Evolutionary conservation across 2,797 vertebrate species (phyloP).

Genomic region (Carduelis carduelis): DNA sequence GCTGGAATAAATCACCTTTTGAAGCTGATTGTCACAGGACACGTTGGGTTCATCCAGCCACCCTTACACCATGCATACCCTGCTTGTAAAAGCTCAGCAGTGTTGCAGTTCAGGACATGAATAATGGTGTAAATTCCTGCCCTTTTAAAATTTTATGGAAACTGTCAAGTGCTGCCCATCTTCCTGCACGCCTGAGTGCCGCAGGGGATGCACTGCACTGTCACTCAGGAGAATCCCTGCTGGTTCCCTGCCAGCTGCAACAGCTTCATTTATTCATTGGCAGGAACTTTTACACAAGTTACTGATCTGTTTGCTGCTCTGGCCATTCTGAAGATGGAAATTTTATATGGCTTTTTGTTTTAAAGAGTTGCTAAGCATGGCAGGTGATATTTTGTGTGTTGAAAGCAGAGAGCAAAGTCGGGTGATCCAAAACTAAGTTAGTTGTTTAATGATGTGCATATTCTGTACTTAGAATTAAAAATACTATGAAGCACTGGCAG

Average conservation of each 20-base stretch:
- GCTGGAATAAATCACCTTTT: background rate
- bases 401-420: background rate
- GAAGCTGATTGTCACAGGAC: background rate
- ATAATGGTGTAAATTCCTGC: background rate
- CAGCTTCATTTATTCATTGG: background rate
- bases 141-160: background rate
- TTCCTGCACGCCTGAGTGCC: background rate
- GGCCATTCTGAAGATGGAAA: background rate
- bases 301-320: background rate
- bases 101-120: rapidly evolving
- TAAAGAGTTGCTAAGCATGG: background rate
- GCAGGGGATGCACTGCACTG: background rate
- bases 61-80: rapidly evolving
- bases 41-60: background rate
- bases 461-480: background rate
- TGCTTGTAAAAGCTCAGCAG: background rate
- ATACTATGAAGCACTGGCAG: background rate
- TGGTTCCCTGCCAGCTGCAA: background rate
- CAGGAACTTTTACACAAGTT: background rate
- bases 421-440: background rate
- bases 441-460: background rate
- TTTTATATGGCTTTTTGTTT: background rate
- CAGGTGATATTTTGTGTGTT: background rate
- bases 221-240: background rate
- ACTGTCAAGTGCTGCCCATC: background rate